phyloP scores from a whole-genome alignment of 2,113 vertebrate species.

The Bambusicola thoracicus region DNA sequence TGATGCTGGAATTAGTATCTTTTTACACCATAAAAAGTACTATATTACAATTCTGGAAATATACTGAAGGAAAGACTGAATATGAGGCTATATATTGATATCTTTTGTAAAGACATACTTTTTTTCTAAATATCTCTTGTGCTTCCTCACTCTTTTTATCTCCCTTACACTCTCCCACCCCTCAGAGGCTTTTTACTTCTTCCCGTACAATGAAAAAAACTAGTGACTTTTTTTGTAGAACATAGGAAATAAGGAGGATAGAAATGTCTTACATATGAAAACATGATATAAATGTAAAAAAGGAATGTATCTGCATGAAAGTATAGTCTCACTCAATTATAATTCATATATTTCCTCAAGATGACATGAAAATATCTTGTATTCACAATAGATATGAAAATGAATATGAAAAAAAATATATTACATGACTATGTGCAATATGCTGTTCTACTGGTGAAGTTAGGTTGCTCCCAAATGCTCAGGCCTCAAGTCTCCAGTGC shows the following conservation, averaged over 20 bases:
- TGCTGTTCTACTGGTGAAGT: not conserved
- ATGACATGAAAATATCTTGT: not conserved
- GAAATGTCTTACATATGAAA: not conserved
- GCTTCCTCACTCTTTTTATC: not conserved
- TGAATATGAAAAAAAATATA: not conserved
- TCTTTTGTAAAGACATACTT: not conserved
- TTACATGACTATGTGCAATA: not conserved
- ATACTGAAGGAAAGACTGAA: not conserved
- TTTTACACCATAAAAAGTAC: slow-evolving; percentile 50
- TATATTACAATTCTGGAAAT: slow-evolving; percentile 33
- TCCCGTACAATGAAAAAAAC: not conserved
- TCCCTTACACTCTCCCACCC: not conserved
- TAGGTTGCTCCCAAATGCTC: not conserved
- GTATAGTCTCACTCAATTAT: not conserved
- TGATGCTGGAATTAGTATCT: slow-evolving; percentile 54
- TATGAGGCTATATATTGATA: not conserved
- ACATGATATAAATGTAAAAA: not conserved
- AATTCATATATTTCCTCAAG: not conserved
- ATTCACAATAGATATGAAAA: not conserved
- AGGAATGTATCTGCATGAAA: not conserved
- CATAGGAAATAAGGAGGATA: not conserved
- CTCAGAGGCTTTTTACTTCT: not conserved
- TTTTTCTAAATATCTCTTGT: not conserved
- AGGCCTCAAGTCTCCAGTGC: not conserved
- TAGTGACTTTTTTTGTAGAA: not conserved